Evolutionary conservation across 1,140 invertebrate genomes (phyloP), one percentile per base, ranked within the genome.

Genomic region (Caerostris extrusa): DNA sequence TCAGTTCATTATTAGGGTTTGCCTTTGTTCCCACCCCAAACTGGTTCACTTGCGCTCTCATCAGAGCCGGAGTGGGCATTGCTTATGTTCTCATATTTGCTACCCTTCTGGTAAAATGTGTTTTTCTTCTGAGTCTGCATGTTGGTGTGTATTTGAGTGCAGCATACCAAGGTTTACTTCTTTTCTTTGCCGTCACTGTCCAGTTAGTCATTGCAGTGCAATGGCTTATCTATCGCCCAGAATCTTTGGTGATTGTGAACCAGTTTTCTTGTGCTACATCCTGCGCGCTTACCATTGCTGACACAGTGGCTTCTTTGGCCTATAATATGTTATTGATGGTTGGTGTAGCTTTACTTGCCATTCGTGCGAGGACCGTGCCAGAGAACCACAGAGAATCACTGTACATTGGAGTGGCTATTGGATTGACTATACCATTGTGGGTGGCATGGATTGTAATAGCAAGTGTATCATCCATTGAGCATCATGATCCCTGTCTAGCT

Each of bases 131-230:
- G 94, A 98, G 98, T 95, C 97, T 99, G 64, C 98, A 99, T 95
- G 97, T 98, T 57, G 98, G 98, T 12, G 98, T 99, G 55, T 99
- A 99, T 95, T 96, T 99, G n/a, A 98, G 98, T 58, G 98, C 98
- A 3, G 97, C 98, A 5, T 99, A 99, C 96, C 98, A 97, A 96
- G 98, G 98, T 86, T 96, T 98, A 7, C 97, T 99, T 14, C 96
- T 99, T 95, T 97, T 99, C 95, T 99, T 99, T 95, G 98, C 98
- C 4, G 96, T 96, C 58, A 95, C 96, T 8, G 96, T 96, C 3
- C 96, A 99, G 96, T 97, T 99, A 94, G 98, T 98, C 67, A 98
- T 99, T 95, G 97, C 95, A 56, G 95, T 95, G 10, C 95, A 96
- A 82, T 95, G 95, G 95, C 83, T 94, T 34, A 94, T 61, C n/a